These are phyloP conservation scores for Amphiprion ocellaris DNA, from an alignment of 2,113 vertebrate species.

Conservation along the genomic window DNA sequence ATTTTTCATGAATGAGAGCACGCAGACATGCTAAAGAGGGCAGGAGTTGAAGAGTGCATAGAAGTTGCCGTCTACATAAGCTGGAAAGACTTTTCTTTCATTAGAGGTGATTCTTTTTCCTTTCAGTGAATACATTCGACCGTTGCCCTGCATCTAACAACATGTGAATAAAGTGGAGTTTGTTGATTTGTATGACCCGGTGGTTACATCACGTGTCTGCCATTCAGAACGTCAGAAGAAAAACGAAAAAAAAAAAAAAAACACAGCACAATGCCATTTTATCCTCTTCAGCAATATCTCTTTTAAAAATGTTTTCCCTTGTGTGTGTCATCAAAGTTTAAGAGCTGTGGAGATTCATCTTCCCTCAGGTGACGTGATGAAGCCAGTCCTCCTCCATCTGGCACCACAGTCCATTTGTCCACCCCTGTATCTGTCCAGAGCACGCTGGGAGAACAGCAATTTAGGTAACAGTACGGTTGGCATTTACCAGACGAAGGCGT, in stretches of 20 bases:
- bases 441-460: conserved; percentile 24
- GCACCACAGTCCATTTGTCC: conserved; percentile 20
- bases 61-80: background rate
- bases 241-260: background rate
- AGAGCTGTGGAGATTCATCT: conserved; percentile 27
- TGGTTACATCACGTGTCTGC: background rate
- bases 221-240: background rate
- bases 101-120: background rate
- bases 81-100: background rate
- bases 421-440: conserved; percentile 35
- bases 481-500: conserved; percentile 52
- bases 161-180: conserved; percentile 7
- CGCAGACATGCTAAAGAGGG: background rate
- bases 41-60: background rate
- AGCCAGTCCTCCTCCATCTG: conserved; percentile 14
- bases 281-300: background rate
- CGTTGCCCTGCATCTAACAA: conserved; percentile 3
- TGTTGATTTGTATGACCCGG: background rate
- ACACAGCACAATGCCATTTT: background rate
- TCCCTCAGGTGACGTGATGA: conserved; percentile 20
- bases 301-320: background rate
- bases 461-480: conserved; percentile 53
- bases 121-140: background rate
- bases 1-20: conserved; percentile 58
- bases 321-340: conserved; percentile 24